Conservation (phyloP, 2,888 invertebrate species). For the Tinea semifulvella region DNA sequence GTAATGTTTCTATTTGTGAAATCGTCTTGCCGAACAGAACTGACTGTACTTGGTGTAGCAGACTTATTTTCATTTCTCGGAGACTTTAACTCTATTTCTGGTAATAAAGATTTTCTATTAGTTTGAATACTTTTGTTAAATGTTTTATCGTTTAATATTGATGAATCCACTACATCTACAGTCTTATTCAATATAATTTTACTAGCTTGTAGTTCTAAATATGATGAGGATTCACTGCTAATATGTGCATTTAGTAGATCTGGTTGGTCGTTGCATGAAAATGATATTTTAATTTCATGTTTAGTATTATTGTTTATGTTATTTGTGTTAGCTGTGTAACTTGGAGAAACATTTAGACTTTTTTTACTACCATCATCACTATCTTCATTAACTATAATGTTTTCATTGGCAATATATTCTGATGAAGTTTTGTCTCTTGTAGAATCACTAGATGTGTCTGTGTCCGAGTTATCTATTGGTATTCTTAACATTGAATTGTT, state of each 20-base stretch:
- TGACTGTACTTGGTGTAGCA: background rate
- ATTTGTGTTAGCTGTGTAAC: slow-evolving; percentile 30
- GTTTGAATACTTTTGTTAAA: no score
- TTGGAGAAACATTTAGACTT: slow-evolving; percentile 17
- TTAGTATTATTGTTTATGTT: slow-evolving; percentile 27
- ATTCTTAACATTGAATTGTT: slow-evolving; percentile 49
- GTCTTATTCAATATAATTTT: background rate
- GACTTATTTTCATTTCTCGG: background rate
- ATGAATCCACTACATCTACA: background rate
- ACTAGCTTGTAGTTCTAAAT: slow-evolving; percentile 35
- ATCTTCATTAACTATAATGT: slow-evolving; percentile 28
- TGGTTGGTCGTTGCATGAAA: background rate
- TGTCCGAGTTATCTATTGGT: slow-evolving; percentile 53
- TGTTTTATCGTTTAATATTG: background rate
- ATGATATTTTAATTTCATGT: background rate
- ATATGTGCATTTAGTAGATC: slow-evolving; percentile 3
- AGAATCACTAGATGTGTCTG: slow-evolving; percentile 57
- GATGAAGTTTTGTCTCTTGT: slow-evolving; percentile 48
- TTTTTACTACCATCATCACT: slow-evolving; percentile 24
- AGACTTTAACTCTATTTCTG: background rate
- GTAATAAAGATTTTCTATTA: background rate
- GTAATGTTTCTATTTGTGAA: background rate
- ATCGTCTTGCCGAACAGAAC: background rate
- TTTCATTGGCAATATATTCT: slow-evolving; percentile 52
- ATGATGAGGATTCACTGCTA: slow-evolving; percentile 55